Base-by-base conservation (phyloP, 2,797 vertebrate species). In the Hylomyscus alleni region DNA sequence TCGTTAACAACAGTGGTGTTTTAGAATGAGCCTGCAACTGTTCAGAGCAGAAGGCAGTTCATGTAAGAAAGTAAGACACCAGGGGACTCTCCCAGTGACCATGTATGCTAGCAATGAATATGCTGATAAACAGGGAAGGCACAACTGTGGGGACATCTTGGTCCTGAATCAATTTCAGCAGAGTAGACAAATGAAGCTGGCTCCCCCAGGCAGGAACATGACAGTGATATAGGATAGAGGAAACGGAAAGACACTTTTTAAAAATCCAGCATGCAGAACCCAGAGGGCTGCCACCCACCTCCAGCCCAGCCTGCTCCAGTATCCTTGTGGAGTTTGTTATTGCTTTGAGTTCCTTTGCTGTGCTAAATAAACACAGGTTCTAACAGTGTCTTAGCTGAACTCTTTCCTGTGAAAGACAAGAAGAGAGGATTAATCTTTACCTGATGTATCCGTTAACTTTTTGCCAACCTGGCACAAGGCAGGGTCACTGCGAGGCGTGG, bases 171-270 rank as follows among this genome's bases (percentile, higher is more conserved):
- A 69, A n/a, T 69, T n/a, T 69, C 44, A 52, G 44, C 24, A 67
- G 40, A 65, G 60, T 34, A 84, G 11, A 50, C 2, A 4, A 67
- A 67, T 47, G 62, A 15, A 86, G 19, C 17, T n/a, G 31, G 1
- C 19, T 52, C 62, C 83, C 62, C 24, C 69, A 44, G 29, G 31
- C 65, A 67, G 20, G 37, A 24, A 26, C 31, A 12, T 65, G 29
- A 22, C 3, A 24, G 26, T 67, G 83, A 15, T 3, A 4, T 15
- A 50, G 65, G 40, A 67, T 29, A 52, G 20, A 13, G 47, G 6
- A 2, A 0, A 54, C 47, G 12, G 4, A 29, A 9, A 54, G 6
- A 15, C 65, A n/a, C 44, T 14, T 50, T 1, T 4, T 4, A 37
- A 52, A 52, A 17, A 10, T 52, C 19, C 1, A n/a, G 7, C 65